These are phyloP conservation scores for Drosophila sucinea DNA, from an alignment of 1,140 invertebrate genomes.

Conservation along the genomic window DNA sequence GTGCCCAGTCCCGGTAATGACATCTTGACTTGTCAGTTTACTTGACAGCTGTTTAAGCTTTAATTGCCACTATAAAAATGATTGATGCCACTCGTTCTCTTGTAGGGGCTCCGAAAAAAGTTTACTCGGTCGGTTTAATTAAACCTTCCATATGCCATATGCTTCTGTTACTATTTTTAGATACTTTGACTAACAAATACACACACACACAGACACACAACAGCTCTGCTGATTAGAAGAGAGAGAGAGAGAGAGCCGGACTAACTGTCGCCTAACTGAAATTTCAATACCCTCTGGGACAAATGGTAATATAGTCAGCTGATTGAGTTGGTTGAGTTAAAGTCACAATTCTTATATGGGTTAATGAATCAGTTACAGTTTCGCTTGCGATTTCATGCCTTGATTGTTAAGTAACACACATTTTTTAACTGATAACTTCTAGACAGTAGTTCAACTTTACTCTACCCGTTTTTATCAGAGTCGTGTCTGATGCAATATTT, in stretches of 20 bases:
- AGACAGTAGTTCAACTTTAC: neutral
- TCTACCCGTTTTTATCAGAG: neutral
- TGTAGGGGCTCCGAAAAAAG: neutral
- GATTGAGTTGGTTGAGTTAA: neutral
- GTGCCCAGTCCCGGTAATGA: conserved; percentile 21
- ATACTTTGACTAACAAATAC: conserved; percentile 17
- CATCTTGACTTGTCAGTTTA: conserved; percentile 44
- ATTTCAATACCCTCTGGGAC: neutral
- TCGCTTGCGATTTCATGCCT: neutral
- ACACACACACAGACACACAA: neutral
- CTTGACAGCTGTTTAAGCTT: conserved; percentile 42
- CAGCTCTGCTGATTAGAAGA: conserved; percentile 35
- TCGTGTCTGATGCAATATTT: conserved; percentile 36
- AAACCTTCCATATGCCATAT: conserved; percentile 50
- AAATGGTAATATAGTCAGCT: neutral
- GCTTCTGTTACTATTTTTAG: conserved; percentile 49
- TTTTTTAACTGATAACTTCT: neutral
- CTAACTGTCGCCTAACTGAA: neutral
- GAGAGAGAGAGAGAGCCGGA: neutral
- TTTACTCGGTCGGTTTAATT: conserved; percentile 48
- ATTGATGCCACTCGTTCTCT: conserved; percentile 45
- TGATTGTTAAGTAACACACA: neutral
- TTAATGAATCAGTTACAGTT: neutral
- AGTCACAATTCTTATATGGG: too few relatives aligned
- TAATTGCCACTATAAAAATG: conserved; percentile 55